Evolutionary conservation across 2,797 vertebrate genomes (phyloP).

Genomic region (Naso thynnoides): DNA sequence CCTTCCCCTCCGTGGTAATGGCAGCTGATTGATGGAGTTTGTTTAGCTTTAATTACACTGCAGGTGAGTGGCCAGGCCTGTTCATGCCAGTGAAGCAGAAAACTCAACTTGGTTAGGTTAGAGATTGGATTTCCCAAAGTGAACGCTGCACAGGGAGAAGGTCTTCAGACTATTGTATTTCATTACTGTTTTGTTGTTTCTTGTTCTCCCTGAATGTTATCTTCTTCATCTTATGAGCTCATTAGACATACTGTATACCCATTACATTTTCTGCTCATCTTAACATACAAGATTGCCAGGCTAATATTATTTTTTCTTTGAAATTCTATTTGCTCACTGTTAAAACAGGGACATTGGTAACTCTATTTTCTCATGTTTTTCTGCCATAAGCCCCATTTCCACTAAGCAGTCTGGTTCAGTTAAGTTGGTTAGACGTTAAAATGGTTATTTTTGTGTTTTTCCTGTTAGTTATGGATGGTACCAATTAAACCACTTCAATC

Average conservation of each 20-base stretch:
- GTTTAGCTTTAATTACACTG: constrained; percentile 89
- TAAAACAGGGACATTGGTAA: no score
- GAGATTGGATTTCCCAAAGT: constrained; percentile 86
- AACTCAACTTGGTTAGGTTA: constrained; percentile 85
- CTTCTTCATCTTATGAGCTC: constrained; percentile 15
- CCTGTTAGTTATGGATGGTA: no score
- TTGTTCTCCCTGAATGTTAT: constrained; percentile 25
- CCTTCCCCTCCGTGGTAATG: constrained; percentile 69
- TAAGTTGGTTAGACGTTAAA: no score
- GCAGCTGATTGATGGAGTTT: constrained; percentile 88
- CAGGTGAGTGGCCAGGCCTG: constrained; percentile 84
- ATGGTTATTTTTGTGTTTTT: no score
- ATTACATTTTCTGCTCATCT: constrained; percentile 9
- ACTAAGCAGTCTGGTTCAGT: no score
- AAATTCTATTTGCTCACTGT: not conserved
- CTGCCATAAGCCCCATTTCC: no score
- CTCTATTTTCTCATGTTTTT: no score
- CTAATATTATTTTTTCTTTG: not conserved
- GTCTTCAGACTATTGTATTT: constrained; percentile 63
- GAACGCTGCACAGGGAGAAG: constrained; percentile 67
- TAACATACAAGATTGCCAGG: not conserved
- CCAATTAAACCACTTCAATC: no score
- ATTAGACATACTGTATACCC: constrained; percentile 25
- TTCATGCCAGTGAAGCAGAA: constrained; percentile 85
- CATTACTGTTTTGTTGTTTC: constrained; percentile 57